Percentiles rank a stretch among this genome's conserved stretches.
phyloP scores from a whole-genome alignment of 2,797 vertebrate species.

The Typhlichthys eigenmanni region DNA sequence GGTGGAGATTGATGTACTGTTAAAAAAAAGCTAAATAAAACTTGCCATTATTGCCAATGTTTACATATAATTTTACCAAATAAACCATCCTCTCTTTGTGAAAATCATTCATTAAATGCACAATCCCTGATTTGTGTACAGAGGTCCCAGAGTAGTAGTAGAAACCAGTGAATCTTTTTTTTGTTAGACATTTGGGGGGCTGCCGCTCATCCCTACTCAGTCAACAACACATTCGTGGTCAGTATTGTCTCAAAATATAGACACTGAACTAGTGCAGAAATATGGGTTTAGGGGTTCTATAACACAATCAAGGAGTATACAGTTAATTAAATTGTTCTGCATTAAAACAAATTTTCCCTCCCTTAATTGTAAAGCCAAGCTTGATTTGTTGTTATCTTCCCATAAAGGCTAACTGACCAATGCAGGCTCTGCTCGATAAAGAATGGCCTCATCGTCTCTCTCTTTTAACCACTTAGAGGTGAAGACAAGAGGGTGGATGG shows the following conservation, averaged over 20 bases:
- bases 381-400: conserved; percentile 31
- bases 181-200: too few relatives aligned
- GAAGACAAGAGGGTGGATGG: conserved; percentile 86
- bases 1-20: neutral
- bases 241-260: too few relatives aligned
- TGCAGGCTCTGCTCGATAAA: conserved; percentile 92
- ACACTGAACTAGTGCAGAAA: too few relatives aligned
- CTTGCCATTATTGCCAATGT: neutral
- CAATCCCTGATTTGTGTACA: too few relatives aligned
- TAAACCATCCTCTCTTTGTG: conserved; percentile 1
- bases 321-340: neutral
- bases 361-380: conserved; percentile 7
- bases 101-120: conserved; percentile 6
- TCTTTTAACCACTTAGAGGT: conserved; percentile 82
- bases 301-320: too few relatives aligned
- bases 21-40: too few relatives aligned
- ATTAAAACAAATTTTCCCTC: conserved; percentile 2
- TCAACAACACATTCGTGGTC: too few relatives aligned
- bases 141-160: too few relatives aligned
- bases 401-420: conserved; percentile 81
- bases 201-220: too few relatives aligned
- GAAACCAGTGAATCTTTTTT: too few relatives aligned
- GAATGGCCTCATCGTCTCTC: conserved; percentile 83
- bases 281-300: too few relatives aligned
- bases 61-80: neutral